phyloP scores from a whole-genome alignment of 1,140 invertebrate species.

The Augochlora pura region DNA sequence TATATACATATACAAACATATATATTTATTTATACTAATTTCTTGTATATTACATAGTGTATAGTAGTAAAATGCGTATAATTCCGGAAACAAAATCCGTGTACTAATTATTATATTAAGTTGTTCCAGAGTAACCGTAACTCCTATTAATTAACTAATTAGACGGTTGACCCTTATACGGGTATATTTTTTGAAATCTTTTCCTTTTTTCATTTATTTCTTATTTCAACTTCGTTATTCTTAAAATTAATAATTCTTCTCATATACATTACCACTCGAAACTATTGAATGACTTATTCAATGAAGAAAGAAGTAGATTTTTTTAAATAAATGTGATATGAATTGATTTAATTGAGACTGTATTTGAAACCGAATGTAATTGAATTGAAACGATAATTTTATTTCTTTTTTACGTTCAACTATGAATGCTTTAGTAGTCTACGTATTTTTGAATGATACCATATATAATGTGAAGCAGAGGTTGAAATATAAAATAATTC shows the following conservation, averaged over 20 bases:
- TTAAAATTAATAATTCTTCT: background rate
- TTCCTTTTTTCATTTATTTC: background rate
- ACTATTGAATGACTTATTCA: no score
- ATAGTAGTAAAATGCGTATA: conserved; percentile 13
- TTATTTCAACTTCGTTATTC: background rate
- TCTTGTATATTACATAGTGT: conserved; percentile 12
- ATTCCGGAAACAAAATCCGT: conserved; percentile 11
- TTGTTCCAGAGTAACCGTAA: background rate
- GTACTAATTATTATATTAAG: conserved; percentile 13
- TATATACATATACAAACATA: background rate
- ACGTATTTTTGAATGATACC: no score
- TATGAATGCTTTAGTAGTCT: no score
- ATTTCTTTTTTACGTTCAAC: no score
- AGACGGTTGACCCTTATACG: background rate
- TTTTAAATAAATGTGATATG: no score
- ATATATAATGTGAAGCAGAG: no score
- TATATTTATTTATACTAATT: conserved; percentile 23
- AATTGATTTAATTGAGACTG: no score
- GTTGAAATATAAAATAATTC: no score
- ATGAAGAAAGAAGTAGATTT: no score
- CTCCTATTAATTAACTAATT: background rate
- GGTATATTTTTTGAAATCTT: conserved; percentile 9
- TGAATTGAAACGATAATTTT: no score
- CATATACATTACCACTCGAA: background rate
- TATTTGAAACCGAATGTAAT: no score